Conservation (phyloP, 2,113 vertebrate genomes). For the Ophiodon elongatus region DNA sequence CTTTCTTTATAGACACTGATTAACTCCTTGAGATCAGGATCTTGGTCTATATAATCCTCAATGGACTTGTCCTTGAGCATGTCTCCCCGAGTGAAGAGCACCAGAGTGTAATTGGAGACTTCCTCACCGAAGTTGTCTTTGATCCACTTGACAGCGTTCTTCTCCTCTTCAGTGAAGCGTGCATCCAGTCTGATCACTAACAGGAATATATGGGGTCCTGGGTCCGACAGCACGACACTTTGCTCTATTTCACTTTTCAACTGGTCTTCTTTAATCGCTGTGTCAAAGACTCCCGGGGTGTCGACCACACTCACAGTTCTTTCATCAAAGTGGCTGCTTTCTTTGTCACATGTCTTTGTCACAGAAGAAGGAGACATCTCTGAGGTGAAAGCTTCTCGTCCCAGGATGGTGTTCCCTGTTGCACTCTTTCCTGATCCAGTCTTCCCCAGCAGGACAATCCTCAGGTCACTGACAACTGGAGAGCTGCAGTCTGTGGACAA, state of each 20-base stretch:
- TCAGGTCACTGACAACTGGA: constrained; percentile 11
- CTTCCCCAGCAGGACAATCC: constrained; percentile 70
- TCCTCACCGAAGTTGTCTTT: constrained; percentile 61
- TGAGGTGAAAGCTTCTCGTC: constrained; percentile 23
- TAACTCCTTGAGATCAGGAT: constrained; percentile 1
- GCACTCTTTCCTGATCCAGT: constrained; percentile 73
- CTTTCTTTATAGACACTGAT: background rate
- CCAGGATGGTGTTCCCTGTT: constrained; percentile 74
- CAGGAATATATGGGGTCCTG: constrained; percentile 73
- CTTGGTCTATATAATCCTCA: background rate
- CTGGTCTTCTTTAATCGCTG: background rate
- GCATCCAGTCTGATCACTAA: constrained; percentile 57
- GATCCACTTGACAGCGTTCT: constrained; percentile 46
- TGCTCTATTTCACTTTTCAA: constrained; percentile 53
- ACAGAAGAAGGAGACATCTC: background rate
- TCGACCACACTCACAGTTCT: constrained; percentile 66
- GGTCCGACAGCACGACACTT: constrained; percentile 61
- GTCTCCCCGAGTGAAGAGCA: constrained; percentile 59
- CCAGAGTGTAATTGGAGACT: constrained; percentile 40
- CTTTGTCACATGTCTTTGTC: constrained; percentile 9
- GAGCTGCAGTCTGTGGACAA: constrained; percentile 19
- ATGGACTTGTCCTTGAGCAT: background rate
- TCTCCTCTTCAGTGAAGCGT: constrained; percentile 60
- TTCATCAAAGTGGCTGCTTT: background rate
- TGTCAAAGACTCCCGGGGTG: constrained; percentile 78